phyloP scores from a whole-genome alignment of 1,140 invertebrate species.

The Gryon sp. region DNA sequence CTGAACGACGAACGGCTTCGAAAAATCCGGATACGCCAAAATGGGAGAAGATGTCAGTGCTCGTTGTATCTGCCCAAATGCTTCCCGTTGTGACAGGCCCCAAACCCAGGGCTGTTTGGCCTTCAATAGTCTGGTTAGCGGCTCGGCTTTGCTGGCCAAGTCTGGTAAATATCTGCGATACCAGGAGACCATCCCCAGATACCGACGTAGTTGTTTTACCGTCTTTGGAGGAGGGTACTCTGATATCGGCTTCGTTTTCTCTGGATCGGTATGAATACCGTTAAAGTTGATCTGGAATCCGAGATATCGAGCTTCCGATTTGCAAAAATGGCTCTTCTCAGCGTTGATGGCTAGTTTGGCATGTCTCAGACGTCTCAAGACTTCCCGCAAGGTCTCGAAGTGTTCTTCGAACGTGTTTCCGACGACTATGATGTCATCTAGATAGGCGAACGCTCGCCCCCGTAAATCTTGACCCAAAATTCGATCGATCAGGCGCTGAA shows the following conservation, averaged over 20 bases:
- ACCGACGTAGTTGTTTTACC: constrained; percentile 17
- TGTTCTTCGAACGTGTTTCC: constrained; percentile 69
- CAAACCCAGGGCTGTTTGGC: constrained; percentile 5
- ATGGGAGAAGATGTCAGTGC: neutral
- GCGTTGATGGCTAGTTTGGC: constrained; percentile 56
- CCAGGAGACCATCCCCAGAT: constrained; percentile 27
- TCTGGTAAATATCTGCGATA: constrained; percentile 11
- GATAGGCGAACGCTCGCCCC: constrained; percentile 58
- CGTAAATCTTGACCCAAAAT: constrained; percentile 66
- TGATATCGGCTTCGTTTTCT: neutral
- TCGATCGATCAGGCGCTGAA: constrained; percentile 69
- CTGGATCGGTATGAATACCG: neutral
- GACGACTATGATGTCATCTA: constrained; percentile 69
- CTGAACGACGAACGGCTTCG: constrained; percentile 62
- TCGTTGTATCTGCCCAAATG: neutral
- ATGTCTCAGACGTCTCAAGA: neutral
- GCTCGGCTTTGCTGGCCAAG: neutral
- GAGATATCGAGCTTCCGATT: neutral
- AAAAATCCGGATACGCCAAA: constrained; percentile 43
- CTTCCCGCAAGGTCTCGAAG: constrained; percentile 28
- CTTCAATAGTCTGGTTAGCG: neutral
- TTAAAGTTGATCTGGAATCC: neutral
- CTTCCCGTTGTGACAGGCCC: neutral
- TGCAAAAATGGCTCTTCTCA: constrained; percentile 67
- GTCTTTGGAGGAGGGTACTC: constrained; percentile 12